A percentile compares a stretch with the other conserved stretches of the same genome.
Evolutionary conservation across 2,888 invertebrate genomes (phyloP).

Genomic region (Torymus texanus): DNA sequence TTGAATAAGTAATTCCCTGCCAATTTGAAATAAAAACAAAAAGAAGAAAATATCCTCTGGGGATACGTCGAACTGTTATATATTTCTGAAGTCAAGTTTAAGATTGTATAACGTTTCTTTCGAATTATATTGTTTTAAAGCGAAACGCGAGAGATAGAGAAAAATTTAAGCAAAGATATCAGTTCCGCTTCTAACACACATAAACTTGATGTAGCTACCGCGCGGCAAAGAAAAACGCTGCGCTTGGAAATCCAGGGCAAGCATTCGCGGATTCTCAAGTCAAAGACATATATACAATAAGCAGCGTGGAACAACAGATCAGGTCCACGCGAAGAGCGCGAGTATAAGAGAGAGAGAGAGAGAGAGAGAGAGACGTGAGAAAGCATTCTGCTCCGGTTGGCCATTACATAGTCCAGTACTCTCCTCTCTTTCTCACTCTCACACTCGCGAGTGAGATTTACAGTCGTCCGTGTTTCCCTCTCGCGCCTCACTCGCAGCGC

Average conservation of each 20-base stretch:
- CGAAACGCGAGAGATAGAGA: too few species aligned
- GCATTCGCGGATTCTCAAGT: neutral
- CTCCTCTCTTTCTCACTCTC: too few species aligned
- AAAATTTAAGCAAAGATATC: too few species aligned
- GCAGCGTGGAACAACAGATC: neutral
- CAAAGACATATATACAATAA: constrained; percentile 8
- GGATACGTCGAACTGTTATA: too few species aligned
- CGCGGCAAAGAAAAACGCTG: too few species aligned
- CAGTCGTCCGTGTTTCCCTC: constrained; percentile 26
- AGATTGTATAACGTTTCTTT: too few species aligned
- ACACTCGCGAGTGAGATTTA: constrained; percentile 34
- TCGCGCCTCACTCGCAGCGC: neutral
- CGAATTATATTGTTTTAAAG: too few species aligned
- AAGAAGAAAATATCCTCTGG: too few species aligned
- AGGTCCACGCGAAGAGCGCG: neutral
- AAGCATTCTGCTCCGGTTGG: constrained; percentile 6
- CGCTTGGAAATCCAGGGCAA: neutral
- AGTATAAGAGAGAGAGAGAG: neutral
- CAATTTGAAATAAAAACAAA: too few species aligned
- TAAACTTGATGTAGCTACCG: neutral
- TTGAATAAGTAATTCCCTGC: too few species aligned
- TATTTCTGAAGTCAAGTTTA: too few species aligned
- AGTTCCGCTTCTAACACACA: neutral
- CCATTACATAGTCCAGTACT: constrained; percentile 45
- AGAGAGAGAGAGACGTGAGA: constrained; percentile 20